Base-by-base conservation (phyloP, 2,113 vertebrate species). In the Pholis gunnellus region DNA sequence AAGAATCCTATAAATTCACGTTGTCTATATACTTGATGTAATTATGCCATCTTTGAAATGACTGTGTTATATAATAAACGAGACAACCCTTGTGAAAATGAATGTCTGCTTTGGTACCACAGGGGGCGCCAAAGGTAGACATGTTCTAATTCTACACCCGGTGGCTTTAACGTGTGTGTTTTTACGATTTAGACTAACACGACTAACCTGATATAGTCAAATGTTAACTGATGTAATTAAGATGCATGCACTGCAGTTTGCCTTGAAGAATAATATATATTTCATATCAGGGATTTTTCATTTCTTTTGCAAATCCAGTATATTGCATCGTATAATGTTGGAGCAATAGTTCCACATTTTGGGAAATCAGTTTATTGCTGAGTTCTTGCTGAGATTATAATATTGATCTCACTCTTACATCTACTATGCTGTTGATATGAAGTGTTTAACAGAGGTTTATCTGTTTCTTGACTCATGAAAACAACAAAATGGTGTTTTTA, bases 221-320 rank as follows among this genome's bases (percentile, higher is more conserved):
- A 56, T 44, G 20, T 36, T 52, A 2, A 14, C 18, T 27, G 6
- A 27, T 27, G 6, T 57, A 10, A 65, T 48, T 40, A 65, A 6
- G 27, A 57, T 75, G 64, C 57, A 70, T 83, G 56, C 15, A 42
- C 40, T 36, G 38, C 27, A 66, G 31, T 42, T 52, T 70, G 7
- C 40, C 20, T 66, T 74, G 18, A n/a, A 63, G 17, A 65, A 50
- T 18, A 38, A 56, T 71, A n/a, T 46, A 25, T 18, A 66, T 29
- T 46, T 60, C 22, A 73, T 34, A 42, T 42, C 11, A 7, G 2
- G 13, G 59, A 22, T 14, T 27, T 11, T 46, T 29, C 50, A n/a
- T 17, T 54, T 2, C 44, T n/a, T 48, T 11, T 31, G 44, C 5
- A n/a, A 31, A 17, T 67, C 14, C 27, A 67, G 15, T 69, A 42